Percentiles rank a stretch among this genome's conserved stretches.
Conservation (phyloP, 2,888 invertebrate genomes). For the Tachina grossa region DNA sequence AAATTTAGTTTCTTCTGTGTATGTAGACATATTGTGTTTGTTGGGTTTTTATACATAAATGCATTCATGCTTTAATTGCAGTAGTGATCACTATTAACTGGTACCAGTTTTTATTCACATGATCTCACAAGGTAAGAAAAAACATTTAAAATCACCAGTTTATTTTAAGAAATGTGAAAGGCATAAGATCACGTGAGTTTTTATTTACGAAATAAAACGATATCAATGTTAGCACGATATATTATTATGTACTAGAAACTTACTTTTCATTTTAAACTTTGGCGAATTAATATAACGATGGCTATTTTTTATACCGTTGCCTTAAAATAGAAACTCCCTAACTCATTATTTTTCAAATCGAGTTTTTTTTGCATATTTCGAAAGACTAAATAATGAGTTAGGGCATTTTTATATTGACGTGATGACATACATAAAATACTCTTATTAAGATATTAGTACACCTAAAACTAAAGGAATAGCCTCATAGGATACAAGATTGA, state of each 20-base stretch:
- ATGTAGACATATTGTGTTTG: neutral
- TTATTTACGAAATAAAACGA: slow-evolving; percentile 24
- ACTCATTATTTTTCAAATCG: too few species aligned
- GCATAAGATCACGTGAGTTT: slow-evolving; percentile 40
- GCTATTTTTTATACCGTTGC: too few species aligned
- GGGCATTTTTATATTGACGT: too few species aligned
- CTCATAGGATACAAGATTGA: too few species aligned
- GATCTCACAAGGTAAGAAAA: slow-evolving; percentile 46
- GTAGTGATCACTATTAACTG: neutral
- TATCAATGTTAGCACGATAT: slow-evolving; percentile 19
- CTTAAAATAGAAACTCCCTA: too few species aligned
- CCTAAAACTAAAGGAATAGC: too few species aligned
- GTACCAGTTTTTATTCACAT: slow-evolving; percentile 38
- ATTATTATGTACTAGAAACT: neutral
- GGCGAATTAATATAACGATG: neutral
- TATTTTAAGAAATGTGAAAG: slow-evolving; percentile 46
- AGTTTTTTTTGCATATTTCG: too few species aligned
- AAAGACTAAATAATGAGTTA: too few species aligned
- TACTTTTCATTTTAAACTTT: neutral
- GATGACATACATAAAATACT: too few species aligned
- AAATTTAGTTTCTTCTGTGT: too few species aligned
- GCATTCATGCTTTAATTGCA: neutral
- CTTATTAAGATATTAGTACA: too few species aligned
- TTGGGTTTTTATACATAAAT: neutral
- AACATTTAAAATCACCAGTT: slow-evolving; percentile 6